A percentile compares a stretch with the other conserved stretches of the same genome.
phyloP scores from a whole-genome alignment of 1,140 invertebrate genomes.

The Drosophila sechellia region DNA sequence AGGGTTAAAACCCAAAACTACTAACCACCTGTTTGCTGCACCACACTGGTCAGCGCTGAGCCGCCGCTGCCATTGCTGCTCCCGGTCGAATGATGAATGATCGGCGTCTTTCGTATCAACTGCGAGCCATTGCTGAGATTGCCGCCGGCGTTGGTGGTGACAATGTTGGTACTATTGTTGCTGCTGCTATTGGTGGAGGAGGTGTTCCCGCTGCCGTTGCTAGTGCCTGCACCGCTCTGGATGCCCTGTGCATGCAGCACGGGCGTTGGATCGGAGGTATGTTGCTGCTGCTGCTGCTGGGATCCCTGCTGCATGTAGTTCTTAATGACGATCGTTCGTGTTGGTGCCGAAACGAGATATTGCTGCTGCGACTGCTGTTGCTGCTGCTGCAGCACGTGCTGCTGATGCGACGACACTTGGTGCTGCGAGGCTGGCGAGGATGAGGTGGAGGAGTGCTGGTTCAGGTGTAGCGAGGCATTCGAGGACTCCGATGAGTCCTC shows the following conservation, averaged over 20 bases:
- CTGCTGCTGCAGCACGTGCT: slow-evolving; percentile 33
- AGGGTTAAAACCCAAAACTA: not conserved
- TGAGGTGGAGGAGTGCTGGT: slow-evolving; percentile 66
- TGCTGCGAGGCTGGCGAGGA: slow-evolving; percentile 52
- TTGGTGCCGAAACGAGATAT: slow-evolving; percentile 68
- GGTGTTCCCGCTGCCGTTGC: slow-evolving; percentile 47
- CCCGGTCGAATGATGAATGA: slow-evolving; percentile 77
- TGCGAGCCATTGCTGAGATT: slow-evolving; percentile 59
- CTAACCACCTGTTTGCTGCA: slow-evolving; percentile 67
- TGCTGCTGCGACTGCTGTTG: slow-evolving; percentile 56
- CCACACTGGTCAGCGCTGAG: slow-evolving; percentile 64
- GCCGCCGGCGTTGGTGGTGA: slow-evolving; percentile 12
- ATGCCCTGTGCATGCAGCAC: slow-evolving; percentile 81
- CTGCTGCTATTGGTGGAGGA: slow-evolving; percentile 9
- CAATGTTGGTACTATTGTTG: slow-evolving; percentile 19
- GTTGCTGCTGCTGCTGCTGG: slow-evolving; percentile 54
- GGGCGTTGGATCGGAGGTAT: slow-evolving; percentile 49
- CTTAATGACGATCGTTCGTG: slow-evolving; percentile 78
- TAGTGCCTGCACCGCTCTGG: slow-evolving; percentile 79
- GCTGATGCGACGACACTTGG: slow-evolving; percentile 2
- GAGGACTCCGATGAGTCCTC: slow-evolving; percentile 80
- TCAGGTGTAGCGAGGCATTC: slow-evolving; percentile 78
- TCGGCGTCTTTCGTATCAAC: slow-evolving; percentile 77
- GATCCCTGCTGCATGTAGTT: slow-evolving; percentile 71
- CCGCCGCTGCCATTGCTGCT: slow-evolving; percentile 8